Conservation (phyloP, 2,888 invertebrate genomes). For the Perizoma flavofasciatum region DNA sequence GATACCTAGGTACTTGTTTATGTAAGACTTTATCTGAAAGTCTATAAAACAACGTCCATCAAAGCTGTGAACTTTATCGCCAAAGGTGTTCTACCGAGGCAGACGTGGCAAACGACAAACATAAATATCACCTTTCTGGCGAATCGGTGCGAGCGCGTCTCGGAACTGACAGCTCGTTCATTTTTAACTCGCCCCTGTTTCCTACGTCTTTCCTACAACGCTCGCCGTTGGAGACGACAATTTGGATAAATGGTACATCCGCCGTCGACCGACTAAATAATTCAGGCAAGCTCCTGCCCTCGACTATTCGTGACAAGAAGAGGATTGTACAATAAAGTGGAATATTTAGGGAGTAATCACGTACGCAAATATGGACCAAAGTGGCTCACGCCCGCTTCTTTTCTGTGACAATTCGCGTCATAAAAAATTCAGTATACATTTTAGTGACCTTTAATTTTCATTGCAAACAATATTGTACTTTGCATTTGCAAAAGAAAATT, state of each 20-base stretch:
- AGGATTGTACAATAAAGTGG: conserved; percentile 76
- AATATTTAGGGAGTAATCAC: conserved; percentile 80
- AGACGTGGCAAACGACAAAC: conserved; percentile 51
- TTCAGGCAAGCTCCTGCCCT: conserved; percentile 66
- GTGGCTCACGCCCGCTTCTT: conserved; percentile 51
- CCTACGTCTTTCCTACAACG: conserved; percentile 14
- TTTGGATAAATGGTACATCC: conserved; percentile 79
- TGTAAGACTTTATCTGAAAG: not conserved
- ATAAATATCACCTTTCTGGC: conserved; percentile 52
- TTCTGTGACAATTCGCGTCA: conserved; percentile 53
- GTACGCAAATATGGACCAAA: conserved; percentile 61
- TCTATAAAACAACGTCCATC: conserved; percentile 24
- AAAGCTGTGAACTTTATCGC: conserved; percentile 30
- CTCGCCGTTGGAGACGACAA: conserved; percentile 59
- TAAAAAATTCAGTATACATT: conserved; percentile 46
- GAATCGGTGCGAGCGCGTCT: conserved; percentile 57
- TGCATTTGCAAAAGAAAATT: not conserved
- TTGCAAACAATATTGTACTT: conserved; percentile 3
- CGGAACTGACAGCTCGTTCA: conserved; percentile 67
- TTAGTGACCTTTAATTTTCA: conserved; percentile 41
- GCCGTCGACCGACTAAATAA: conserved; percentile 71
- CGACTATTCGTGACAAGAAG: conserved; percentile 71
- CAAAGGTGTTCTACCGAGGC: conserved; percentile 42
- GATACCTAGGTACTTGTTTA: not conserved
- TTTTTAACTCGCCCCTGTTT: conserved; percentile 66